These are phyloP conservation scores for Columbina picui DNA, from an alignment of 2,113 vertebrate genomes.

Conservation along the genomic window DNA sequence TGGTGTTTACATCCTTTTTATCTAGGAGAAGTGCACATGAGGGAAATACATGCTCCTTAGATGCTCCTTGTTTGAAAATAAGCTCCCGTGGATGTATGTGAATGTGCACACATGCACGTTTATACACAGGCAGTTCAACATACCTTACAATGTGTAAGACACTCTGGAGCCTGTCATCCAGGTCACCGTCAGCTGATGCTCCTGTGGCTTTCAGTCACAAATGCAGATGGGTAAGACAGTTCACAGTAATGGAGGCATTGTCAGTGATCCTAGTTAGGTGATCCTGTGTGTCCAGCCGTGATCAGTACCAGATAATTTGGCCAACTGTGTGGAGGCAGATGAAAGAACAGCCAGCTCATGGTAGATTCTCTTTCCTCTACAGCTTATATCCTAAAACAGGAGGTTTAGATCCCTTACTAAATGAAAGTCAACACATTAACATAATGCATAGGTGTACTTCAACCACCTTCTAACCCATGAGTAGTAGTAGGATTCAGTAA, in stretches of 20 bases:
- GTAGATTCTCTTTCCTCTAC: background rate
- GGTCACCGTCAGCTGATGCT: background rate
- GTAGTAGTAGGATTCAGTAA: background rate
- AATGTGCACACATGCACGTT: fast-evolving
- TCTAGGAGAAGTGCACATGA: background rate
- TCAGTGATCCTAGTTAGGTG: conserved; percentile 15
- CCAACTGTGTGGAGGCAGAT: background rate
- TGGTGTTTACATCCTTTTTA: conserved; percentile 2
- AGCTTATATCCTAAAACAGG: background rate
- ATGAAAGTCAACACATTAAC: background rate
- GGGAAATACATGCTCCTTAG: background rate
- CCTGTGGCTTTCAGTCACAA: background rate
- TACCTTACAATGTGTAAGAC: background rate
- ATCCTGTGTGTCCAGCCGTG: background rate
- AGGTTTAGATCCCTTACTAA: background rate
- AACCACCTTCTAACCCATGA: background rate
- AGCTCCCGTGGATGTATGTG: background rate
- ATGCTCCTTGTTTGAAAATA: background rate
- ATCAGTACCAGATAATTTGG: background rate
- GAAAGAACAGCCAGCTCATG: background rate
- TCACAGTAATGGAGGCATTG: conserved; percentile 3
- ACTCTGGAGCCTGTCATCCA: background rate
- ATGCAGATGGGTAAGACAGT: background rate
- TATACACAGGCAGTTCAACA: background rate
- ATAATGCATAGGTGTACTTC: background rate